Percentiles rank a stretch among this genome's conserved stretches.
These are phyloP conservation scores for Scaptomyza polygonia DNA, from an alignment of 2,888 invertebrate genomes.

Conservation along the genomic window DNA sequence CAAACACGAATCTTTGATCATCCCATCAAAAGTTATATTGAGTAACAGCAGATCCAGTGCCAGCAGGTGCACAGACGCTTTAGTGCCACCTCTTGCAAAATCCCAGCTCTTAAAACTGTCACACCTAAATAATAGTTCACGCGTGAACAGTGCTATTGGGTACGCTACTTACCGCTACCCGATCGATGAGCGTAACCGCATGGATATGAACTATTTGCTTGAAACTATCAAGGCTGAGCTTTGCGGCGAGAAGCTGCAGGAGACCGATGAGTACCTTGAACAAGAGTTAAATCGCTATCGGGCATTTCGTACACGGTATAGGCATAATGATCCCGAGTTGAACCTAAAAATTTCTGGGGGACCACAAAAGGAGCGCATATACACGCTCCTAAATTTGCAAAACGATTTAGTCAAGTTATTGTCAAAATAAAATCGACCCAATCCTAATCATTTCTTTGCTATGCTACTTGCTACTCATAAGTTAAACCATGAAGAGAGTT, in stretches of 20 bases:
- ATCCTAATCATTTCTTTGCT: background rate
- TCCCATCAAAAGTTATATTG: background rate
- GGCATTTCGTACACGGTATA: slow-evolving; percentile 52
- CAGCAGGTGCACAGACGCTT: background rate
- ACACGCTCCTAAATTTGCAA: slow-evolving; percentile 77
- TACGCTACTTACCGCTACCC: background rate
- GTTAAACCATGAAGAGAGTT: background rate
- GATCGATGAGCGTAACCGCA: slow-evolving; percentile 14
- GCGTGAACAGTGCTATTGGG: no score
- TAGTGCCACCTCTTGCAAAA: background rate
- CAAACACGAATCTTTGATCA: slow-evolving; percentile 1
- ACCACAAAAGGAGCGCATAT: slow-evolving; percentile 57
- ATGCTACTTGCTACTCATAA: no score
- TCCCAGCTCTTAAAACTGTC: background rate
- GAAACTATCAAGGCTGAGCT: slow-evolving; percentile 69
- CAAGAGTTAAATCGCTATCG: slow-evolving; percentile 70
- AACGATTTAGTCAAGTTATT: slow-evolving; percentile 75
- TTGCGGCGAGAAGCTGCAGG: slow-evolving; percentile 59
- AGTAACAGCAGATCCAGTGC: background rate
- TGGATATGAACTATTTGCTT: slow-evolving; percentile 40
- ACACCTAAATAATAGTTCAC: background rate
- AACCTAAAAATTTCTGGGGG: slow-evolving; percentile 7
- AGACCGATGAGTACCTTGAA: slow-evolving; percentile 68
- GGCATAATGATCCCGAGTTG: slow-evolving; percentile 29
- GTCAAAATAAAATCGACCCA: slow-evolving; percentile 18